These are phyloP conservation scores for Taurulus bubalis DNA, from an alignment of 2,113 vertebrate genomes.

Conservation along the genomic window DNA sequence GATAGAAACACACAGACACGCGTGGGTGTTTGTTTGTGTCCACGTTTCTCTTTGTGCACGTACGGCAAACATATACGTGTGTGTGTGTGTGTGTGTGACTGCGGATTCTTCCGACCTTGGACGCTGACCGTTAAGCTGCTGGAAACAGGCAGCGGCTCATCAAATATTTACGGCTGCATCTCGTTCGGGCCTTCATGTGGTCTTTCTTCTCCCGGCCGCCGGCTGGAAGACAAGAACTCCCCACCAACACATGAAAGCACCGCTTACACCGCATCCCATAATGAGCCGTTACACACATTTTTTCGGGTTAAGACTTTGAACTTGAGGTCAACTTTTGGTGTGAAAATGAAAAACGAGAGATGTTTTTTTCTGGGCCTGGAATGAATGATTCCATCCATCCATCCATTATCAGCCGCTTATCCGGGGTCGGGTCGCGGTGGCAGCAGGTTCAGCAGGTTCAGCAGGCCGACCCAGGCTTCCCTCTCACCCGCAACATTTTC, in stretches of 20 bases:
- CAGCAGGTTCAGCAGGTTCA: no score
- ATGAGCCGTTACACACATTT: neutral
- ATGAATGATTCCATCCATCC: no score
- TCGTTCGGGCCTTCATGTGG: constrained; percentile 65
- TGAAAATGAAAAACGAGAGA: neutral
- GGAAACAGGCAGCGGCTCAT: constrained; percentile 68
- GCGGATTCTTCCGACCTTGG: constrained; percentile 64
- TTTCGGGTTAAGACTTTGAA: neutral
- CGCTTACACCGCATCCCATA: neutral
- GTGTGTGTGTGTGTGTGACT: constrained; percentile 19
- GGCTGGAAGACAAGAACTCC: constrained; percentile 12
- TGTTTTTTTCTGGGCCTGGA: neutral
- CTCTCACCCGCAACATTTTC: no score
- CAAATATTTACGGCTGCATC: constrained; percentile 75
- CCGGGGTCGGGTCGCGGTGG: no score
- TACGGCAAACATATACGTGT: no score
- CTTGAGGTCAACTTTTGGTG: no score
- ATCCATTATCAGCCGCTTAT: no score
- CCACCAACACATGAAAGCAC: constrained; percentile 4
- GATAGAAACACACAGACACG: neutral
- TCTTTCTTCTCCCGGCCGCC: constrained; percentile 44
- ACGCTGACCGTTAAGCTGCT: constrained; percentile 48
- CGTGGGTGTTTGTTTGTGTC: neutral
- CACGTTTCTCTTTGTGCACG: neutral
- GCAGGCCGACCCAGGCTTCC: no score